A percentile compares a stretch with the other conserved stretches of the same genome.
Evolutionary conservation across 1,140 invertebrate species (phyloP).

Genomic region (Drosophila lowei): DNA sequence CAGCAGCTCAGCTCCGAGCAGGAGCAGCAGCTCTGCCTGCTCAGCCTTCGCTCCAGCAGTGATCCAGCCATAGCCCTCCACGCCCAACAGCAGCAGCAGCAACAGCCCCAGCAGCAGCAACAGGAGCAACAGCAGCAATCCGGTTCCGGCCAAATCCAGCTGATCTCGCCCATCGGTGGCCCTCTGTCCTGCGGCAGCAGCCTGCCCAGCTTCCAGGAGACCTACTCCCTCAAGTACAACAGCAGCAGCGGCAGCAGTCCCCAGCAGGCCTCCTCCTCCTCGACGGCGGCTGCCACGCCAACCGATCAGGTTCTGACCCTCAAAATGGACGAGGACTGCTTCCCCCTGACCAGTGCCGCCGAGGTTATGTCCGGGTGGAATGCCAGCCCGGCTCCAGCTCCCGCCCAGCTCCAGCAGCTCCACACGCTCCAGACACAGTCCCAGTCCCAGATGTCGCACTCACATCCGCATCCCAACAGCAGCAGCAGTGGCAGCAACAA

Average conservation of each 20-base stretch:
- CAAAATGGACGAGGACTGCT: conserved; percentile 92
- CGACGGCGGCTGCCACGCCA: conserved; percentile 53
- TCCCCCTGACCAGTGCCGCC: conserved; percentile 85
- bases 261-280: conserved; percentile 45
- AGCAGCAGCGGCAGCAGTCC: conserved; percentile 63
- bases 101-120: conserved; percentile 41
- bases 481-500: conserved; percentile 22
- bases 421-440: conserved; percentile 57
- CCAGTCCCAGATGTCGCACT: conserved; percentile 41
- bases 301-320: conserved; percentile 84
- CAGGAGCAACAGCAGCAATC: conserved; percentile 44
- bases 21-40: conserved; percentile 68
- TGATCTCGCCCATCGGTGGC: conserved; percentile 71
- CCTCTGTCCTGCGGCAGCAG: conserved; percentile 85
- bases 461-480: conserved; percentile 32
- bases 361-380: conserved; percentile 83
- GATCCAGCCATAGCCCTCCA: conserved; percentile 79
- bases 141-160: conserved; percentile 41
- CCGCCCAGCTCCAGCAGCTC: conserved; percentile 54
- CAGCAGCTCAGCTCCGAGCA: conserved; percentile 74
- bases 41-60: conserved; percentile 77
- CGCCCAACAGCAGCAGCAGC: conserved; percentile 60
- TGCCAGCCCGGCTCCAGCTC: conserved; percentile 42
- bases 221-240: conserved; percentile 88
- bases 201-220: conserved; percentile 93